Percentiles rank a stretch among this genome's conserved stretches.
Conservation (phyloP, 2,888 invertebrate species). For the Harpalus rubripes region DNA sequence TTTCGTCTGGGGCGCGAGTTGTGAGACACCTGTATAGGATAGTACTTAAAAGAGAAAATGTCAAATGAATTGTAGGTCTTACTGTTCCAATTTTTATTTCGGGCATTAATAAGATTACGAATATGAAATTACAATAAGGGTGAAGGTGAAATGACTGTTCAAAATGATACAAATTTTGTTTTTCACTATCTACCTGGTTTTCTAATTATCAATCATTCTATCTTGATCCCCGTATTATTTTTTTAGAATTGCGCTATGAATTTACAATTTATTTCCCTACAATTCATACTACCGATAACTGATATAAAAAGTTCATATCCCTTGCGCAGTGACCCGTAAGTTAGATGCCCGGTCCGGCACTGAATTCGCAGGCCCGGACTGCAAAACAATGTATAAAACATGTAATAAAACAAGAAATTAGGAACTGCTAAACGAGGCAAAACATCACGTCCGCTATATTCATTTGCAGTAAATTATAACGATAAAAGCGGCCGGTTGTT, state of each 20-base stretch:
- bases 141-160: no score
- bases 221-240: background rate
- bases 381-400: slow-evolving; percentile 61
- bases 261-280: background rate
- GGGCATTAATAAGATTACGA: no score
- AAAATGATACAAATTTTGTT: no score
- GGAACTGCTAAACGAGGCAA: slow-evolving; percentile 50
- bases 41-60: no score
- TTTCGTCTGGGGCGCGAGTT: no score
- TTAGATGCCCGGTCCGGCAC: slow-evolving; percentile 22
- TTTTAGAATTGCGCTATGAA: background rate
- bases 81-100: no score
- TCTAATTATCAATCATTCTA: no score
- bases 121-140: no score
- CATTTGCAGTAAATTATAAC: slow-evolving; percentile 61
- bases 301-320: slow-evolving; percentile 9
- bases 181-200: no score
- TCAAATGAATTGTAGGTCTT: no score
- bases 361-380: background rate
- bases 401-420: slow-evolving; percentile 57
- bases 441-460: slow-evolving; percentile 50
- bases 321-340: slow-evolving; percentile 25
- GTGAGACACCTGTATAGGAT: no score
- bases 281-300: background rate
- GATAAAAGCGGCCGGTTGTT: slow-evolving; percentile 22